A percentile compares a stretch with the other conserved stretches of the same genome.
Conservation (phyloP, 2,888 invertebrate species). For the Zhengitettix transpicula region DNA sequence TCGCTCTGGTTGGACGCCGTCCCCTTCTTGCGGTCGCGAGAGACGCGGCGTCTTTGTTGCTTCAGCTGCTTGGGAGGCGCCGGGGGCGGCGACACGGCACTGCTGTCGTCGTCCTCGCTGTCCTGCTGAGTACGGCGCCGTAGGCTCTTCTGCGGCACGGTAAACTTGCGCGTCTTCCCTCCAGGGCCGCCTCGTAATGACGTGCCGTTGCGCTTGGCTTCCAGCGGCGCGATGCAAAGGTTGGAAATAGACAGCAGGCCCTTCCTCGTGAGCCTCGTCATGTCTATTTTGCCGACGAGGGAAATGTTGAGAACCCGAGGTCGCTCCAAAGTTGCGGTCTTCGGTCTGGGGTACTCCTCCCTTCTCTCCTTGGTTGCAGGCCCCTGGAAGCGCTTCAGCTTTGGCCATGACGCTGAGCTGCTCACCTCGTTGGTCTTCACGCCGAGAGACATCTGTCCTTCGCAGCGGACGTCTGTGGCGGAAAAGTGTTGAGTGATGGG, state of each 20-base stretch:
- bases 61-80: background rate
- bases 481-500: background rate
- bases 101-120: constrained; percentile 10
- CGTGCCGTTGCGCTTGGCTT: background rate
- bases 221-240: constrained; percentile 19
- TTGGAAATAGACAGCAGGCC: constrained; percentile 27
- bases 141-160: background rate
- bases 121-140: background rate
- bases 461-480: background rate
- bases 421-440: background rate
- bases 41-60: background rate
- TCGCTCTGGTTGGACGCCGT: background rate
- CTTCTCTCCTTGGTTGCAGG: background rate
- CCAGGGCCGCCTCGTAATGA: background rate
- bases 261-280: constrained; percentile 33
- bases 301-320: constrained; percentile 35
- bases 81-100: constrained; percentile 1
- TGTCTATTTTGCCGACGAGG: constrained; percentile 34
- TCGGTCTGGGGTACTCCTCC: constrained; percentile 22
- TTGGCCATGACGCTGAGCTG: background rate
- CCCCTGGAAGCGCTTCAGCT: background rate
- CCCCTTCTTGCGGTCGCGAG: background rate
- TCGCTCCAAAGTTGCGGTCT: constrained; percentile 37
- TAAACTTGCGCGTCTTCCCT: constrained; percentile 1
- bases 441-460: background rate